Evolutionary conservation across 2,797 vertebrate species (phyloP), one percentile per base, ranked within the genome.

Genomic region (Carapus acus): DNA sequence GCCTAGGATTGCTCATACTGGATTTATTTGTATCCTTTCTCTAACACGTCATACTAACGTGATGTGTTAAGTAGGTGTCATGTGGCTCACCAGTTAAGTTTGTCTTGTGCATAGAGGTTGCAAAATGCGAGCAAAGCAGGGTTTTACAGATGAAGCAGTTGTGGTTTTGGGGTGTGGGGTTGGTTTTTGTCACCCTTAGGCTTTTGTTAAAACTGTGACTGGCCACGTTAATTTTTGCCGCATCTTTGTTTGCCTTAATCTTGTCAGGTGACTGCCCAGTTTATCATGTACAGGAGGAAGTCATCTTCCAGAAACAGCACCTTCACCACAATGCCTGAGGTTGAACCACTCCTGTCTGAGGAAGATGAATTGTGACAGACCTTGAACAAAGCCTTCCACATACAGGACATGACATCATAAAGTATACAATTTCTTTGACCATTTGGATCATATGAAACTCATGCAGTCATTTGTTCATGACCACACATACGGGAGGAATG

Each of bases 11-110:
- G 52, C 69, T 87, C n/a, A 45, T 90, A 39, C 79, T 88, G 0
- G 82, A 88, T 17, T 52, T 81, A 69, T 81, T 90, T 55, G 80
- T 87, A 84, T 88, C 76, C 79, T 91, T 87, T 75, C 71, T 57
- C 24, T 43, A 22, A 24, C 6, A 40, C 12, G 8, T 33, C 2
- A 8, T 29, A 37, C 20, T n/a, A 18, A 11, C 18, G 8, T 13
- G 9, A 17, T 29, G 8, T 17, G 15, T 24, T n/a, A 43, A n/a
- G n/a, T n/a, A n/a, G n/a, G n/a, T 24, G 15, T 43, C 24, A 22
- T 43, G 16, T 36, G 8, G 40, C 40, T 43, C 14, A n/a, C 19
- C 1, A 22, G 19, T 8, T 22, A 3, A 12, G 15, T 29, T 12
- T 19, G 19, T 41, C 17, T 14, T 18, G 2, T 23, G 24, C 24